Conservation (phyloP, 2,797 vertebrate species). For the Coregonus ussuriensis region DNA sequence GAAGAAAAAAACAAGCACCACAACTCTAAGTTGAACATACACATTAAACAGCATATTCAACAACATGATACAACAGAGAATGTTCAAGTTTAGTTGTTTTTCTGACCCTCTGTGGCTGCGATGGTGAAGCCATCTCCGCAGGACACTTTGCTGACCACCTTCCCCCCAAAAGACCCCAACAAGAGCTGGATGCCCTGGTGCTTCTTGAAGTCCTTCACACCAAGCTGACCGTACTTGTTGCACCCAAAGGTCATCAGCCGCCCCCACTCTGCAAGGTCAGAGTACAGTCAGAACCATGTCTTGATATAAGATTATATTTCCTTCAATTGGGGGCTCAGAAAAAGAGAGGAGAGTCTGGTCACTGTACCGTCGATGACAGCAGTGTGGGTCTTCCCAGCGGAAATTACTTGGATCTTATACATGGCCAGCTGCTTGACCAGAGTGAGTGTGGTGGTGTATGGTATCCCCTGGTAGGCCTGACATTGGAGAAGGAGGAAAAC, state of each 20-base stretch:
- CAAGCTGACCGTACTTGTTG: slow-evolving; percentile 96
- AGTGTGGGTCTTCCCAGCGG: slow-evolving; percentile 93
- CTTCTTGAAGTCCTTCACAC: slow-evolving; percentile 96
- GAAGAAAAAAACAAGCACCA: neutral
- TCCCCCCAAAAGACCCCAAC: slow-evolving; percentile 91
- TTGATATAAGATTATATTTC: neutral
- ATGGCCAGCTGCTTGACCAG: slow-evolving; percentile 92
- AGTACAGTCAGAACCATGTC: neutral
- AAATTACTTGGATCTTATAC: slow-evolving; percentile 89
- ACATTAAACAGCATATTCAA: neutral
- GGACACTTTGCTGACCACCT: slow-evolving; percentile 90
- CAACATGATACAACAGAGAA: neutral
- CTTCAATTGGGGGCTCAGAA: neutral
- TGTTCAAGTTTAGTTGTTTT: neutral
- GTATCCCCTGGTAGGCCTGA: slow-evolving; percentile 88
- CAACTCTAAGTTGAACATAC: neutral
- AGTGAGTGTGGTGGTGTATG: slow-evolving; percentile 91
- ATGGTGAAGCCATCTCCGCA: slow-evolving; percentile 98
- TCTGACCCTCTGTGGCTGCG: slow-evolving; percentile 91
- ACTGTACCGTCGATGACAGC: slow-evolving; percentile 91
- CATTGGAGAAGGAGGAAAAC: slow-evolving; percentile 16
- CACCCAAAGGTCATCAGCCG: slow-evolving; percentile 94
- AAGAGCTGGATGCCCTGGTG: slow-evolving; percentile 91
- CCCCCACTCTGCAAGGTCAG: slow-evolving; percentile 80
- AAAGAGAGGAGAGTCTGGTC: neutral